phyloP scores from a whole-genome alignment of 2,888 invertebrate species.

The Thereva unica region DNA sequence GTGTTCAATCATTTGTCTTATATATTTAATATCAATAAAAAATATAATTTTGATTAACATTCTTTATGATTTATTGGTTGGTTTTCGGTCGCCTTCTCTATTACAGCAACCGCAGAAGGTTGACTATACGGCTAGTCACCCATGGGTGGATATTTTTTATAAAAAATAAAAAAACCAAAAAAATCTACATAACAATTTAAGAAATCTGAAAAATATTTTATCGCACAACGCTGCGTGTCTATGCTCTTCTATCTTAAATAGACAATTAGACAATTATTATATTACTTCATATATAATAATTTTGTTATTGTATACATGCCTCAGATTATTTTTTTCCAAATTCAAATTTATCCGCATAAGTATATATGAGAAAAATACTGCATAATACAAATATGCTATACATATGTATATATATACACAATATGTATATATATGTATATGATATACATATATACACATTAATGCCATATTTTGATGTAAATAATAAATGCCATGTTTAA shows the following conservation, averaged over 20 bases:
- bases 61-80: constrained; percentile 53
- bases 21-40: constrained; percentile 39
- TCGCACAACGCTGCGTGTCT: constrained; percentile 34
- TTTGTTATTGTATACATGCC: too few species aligned
- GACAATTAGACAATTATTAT: too few species aligned
- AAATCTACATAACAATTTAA: constrained; percentile 7
- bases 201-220: constrained; percentile 20
- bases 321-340: too few species aligned
- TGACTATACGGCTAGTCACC: constrained; percentile 56
- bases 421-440: too few species aligned
- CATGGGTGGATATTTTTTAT: constrained; percentile 42
- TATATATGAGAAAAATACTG: too few species aligned
- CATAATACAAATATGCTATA: too few species aligned
- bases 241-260: constrained; percentile 7
- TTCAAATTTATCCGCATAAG: too few species aligned
- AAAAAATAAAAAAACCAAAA: constrained; percentile 21
- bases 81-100: constrained; percentile 76
- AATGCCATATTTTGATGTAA: too few species aligned
- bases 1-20: constrained; percentile 41
- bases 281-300: too few species aligned
- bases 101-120: constrained; percentile 84
- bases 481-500: too few species aligned
- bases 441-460: too few species aligned
- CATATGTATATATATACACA: too few species aligned
- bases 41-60: constrained; percentile 40